phyloP scores from a whole-genome alignment of 53 echinoderm and acorn worm species.

The Paelopatides confundens region DNA sequence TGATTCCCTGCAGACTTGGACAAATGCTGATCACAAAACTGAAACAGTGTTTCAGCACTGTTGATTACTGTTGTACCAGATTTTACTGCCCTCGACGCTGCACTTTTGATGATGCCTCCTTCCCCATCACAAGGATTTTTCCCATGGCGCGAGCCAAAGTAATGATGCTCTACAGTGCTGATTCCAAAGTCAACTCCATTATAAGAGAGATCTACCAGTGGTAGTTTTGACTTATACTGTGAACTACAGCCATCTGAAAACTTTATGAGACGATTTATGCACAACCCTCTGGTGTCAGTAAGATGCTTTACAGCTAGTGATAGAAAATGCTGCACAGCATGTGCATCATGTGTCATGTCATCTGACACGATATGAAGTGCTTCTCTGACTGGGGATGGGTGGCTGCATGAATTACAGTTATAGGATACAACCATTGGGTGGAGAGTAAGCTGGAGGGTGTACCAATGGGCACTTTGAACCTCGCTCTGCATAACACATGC shows the following conservation, averaged over 20 bases:
- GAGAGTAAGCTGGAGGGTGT: constrained; percentile 31
- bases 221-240: constrained; percentile 62
- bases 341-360: not conserved
- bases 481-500: constrained; percentile 43
- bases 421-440: constrained; percentile 61
- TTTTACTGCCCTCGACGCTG: too few species aligned
- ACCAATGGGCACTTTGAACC: constrained; percentile 59
- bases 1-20: not conserved
- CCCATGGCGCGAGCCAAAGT: too few species aligned
- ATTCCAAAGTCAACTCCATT: constrained; percentile 17
- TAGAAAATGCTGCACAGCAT: constrained; percentile 27
- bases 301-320: constrained; percentile 9
- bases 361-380: not conserved
- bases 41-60: constrained; percentile 19
- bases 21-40: constrained; percentile 30
- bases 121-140: too few species aligned
- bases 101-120: too few species aligned
- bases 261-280: constrained; percentile 22
- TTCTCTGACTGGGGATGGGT: constrained; percentile 25
- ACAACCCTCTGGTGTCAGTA: not conserved
- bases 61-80: constrained; percentile 20
- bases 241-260: constrained; percentile 63
- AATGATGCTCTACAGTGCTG: constrained; percentile 6
- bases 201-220: constrained; percentile 48
- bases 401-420: constrained; percentile 25